phyloP scores from a whole-genome alignment of 2,113 vertebrate genomes.

The Cygnus atratus region DNA sequence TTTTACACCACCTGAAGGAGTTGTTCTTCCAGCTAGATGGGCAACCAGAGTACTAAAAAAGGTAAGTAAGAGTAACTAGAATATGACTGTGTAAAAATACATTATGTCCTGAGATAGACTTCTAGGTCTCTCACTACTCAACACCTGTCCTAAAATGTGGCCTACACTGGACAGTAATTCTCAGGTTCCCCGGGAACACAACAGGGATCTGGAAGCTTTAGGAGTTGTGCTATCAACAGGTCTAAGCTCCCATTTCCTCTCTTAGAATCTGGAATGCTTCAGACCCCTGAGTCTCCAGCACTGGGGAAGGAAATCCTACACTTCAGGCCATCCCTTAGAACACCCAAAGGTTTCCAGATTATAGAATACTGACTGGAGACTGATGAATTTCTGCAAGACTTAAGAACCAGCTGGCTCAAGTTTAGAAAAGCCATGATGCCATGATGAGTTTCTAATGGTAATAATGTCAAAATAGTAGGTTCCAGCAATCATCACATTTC shows the following conservation, averaged over 20 bases:
- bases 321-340: background rate
- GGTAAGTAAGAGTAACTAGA: background rate
- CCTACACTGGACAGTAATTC: background rate
- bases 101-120: background rate
- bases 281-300: background rate
- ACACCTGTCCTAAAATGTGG: background rate
- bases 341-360: background rate
- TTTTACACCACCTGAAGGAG: background rate
- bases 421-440: background rate
- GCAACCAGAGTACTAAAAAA: background rate
- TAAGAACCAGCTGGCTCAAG: background rate
- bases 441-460: background rate
- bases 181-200: background rate
- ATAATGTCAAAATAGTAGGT: background rate
- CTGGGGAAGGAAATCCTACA: background rate
- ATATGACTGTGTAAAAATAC: background rate
- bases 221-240: background rate
- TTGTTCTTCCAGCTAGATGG: background rate
- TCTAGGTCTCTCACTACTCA: background rate
- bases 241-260: background rate
- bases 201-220: background rate
- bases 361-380: fast-evolving
- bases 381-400: background rate
- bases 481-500: background rate
- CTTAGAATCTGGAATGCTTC: background rate